These are phyloP conservation scores for Irena cyanogastra DNA, from an alignment of 2,113 vertebrate species.

Conservation along the genomic window DNA sequence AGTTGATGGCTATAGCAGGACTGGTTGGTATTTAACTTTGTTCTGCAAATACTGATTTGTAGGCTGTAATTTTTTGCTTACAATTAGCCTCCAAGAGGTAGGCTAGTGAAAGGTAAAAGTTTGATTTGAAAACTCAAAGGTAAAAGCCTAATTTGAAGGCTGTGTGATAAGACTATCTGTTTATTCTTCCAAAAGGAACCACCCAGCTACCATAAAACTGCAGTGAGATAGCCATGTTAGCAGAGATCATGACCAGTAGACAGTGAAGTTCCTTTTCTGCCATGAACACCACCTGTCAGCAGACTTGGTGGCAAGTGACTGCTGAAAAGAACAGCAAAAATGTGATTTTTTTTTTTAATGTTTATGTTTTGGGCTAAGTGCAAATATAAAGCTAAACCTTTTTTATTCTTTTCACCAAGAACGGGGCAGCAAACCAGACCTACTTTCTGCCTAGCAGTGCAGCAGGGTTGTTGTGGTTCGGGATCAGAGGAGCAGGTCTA, in stretches of 20 bases:
- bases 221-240: background rate
- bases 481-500: background rate
- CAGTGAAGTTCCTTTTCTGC: background rate
- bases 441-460: background rate
- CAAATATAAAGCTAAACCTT: background rate
- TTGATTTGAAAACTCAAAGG: background rate
- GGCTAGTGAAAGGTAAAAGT: background rate
- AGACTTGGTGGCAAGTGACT: background rate
- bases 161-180: background rate
- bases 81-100: background rate
- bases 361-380: background rate
- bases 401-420: background rate
- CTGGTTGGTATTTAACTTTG: background rate
- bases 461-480: background rate
- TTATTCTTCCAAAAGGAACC: background rate
- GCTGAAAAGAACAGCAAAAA: background rate
- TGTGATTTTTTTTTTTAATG: background rate
- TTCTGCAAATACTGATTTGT: background rate
- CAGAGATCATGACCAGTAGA: background rate
- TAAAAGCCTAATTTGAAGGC: background rate
- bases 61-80: background rate
- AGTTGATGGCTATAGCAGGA: background rate
- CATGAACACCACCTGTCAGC: background rate
- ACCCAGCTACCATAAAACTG: background rate
- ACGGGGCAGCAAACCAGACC: background rate